These are phyloP conservation scores for Meliscaeva auricollis DNA, from an alignment of 2,888 invertebrate genomes.

Conservation along the genomic window DNA sequence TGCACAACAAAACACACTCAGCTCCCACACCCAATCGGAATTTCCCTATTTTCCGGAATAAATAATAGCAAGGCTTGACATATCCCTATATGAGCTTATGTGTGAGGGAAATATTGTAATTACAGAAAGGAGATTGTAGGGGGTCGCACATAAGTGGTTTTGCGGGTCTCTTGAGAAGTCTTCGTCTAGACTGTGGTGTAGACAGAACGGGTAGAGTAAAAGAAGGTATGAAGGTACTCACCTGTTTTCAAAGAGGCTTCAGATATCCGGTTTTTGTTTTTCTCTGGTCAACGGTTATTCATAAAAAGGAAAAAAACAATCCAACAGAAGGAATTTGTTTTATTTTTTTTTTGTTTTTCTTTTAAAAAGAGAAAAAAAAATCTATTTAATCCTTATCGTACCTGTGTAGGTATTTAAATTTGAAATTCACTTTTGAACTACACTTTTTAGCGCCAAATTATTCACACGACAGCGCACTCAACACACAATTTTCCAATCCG, in stretches of 20 bases:
- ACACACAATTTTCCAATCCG: constrained; percentile 58
- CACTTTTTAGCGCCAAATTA: constrained; percentile 59
- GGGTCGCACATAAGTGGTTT: constrained; percentile 32
- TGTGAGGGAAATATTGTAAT: constrained; percentile 49
- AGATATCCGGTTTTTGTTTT: constrained; percentile 55
- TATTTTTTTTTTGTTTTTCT: no score
- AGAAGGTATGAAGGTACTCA: constrained; percentile 37
- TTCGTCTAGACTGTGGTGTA: constrained; percentile 61
- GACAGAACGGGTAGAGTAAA: constrained; percentile 27
- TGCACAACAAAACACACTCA: constrained; percentile 7
- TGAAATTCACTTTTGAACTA: constrained; percentile 20
- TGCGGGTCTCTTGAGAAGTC: constrained; percentile 35
- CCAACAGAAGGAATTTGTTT: neutral
- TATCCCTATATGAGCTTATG: constrained; percentile 4
- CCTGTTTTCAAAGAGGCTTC: constrained; percentile 42
- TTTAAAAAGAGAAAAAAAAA: no score
- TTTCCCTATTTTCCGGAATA: constrained; percentile 34
- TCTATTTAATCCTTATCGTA: constrained; percentile 47
- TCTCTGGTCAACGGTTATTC: constrained; percentile 17
- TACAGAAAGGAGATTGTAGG: constrained; percentile 36
- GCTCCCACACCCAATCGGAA: constrained; percentile 17
- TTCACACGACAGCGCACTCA: constrained; percentile 50
- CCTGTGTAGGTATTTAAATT: neutral
- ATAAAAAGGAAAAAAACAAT: constrained; percentile 6
- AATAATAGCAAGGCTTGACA: constrained; percentile 27